Base-by-base conservation (phyloP, 2,888 invertebrate species). In the Uloborus plumipes region DNA sequence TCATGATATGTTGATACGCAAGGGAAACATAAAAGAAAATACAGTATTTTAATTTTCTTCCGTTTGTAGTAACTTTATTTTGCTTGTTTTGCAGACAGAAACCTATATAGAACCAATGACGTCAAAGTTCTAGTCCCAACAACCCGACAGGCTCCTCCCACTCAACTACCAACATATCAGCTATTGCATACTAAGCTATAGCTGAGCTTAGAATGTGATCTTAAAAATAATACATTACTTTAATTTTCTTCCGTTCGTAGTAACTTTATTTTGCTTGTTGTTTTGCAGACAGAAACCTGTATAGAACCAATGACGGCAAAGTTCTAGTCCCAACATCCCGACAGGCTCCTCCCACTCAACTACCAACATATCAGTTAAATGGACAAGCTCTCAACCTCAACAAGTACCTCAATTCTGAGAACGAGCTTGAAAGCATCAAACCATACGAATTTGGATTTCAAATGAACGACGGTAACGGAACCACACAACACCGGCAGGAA, bases 401-500 rank as follows among this genome's bases (percentile, higher is more conserved):
- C 39, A 39, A 39, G 39, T 39, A 11, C 39, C 3, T 39, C 11
- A 39, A 11, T 39, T 7, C 39, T 39, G 39, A 51, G 14, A 11
- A 61, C 9, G 69, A 69, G 18, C 31, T 20, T 13, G 76, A 62
- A 53, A 51, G 22, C 13, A 31, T 22, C 53, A 62, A 47, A 22
- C 71, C 78, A 6, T 71, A 71, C 59, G 64, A 64, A 65, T 78
- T 78, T 22, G 78, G 65, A 11, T 78, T 47, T 70, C 49, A 64
- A 22, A 58, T 71, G 65, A 71, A 78, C 16, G 71, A 78, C 22
- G 78, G 78, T 15, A 78, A 78, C n/a, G 78, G 78, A 49, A 71
- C 71, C 22, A 71, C 58, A 14, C 78, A 78, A 58, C 78, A 78
- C 26, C 64, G 78, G 3, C 78, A 78, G 59, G 78, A 78, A 65